Evolutionary conservation across 2,797 vertebrate genomes (phyloP), one percentile per base, ranked within the genome.

Genomic region (Zenarchopterus dispar): DNA sequence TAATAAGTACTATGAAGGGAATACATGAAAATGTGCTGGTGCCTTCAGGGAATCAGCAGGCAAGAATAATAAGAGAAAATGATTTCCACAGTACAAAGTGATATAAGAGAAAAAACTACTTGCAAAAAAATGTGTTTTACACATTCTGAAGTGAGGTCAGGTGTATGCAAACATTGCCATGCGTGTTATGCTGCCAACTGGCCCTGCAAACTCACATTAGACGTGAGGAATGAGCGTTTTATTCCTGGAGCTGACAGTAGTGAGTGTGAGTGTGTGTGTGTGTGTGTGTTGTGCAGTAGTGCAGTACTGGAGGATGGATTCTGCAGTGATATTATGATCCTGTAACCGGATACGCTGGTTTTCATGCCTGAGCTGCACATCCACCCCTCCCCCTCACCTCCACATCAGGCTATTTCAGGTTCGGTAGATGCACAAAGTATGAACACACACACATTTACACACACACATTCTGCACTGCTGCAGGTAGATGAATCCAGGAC

Each of bases 281-380:
- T 59, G 56, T 56, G 70, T 50, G 19, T 48, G 57, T 51, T 51
- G 85, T 72, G 79, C 59, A 9, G 84, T 66, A 80, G 81, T 78
- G 84, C 82, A 73, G 85, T 47, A 56, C 74, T 72, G 61, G 82
- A 79, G 84, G 83, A 77, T 62, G 78, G 86, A 88, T 87, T 91
- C 93, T 94, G 94, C 91, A 92, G 92, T 83, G 92, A 95, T 94
- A 93, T 94, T 95, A 94, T 93, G 95, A 95, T 95, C 92, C 94
- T 95, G 96, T 96, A 98, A 98, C 93, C 89, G 73, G 95, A 97
- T 94, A 94, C 94, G 92, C 91, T 92, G 92, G 92, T 95, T 95
- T 94, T 95, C 94, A 92, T 95, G 93, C 93, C 88, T 92, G 90
- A 87, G 92, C 90, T 92, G 91, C 88, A 85, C 92, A 91, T 92